A percentile compares a stretch with the other conserved stretches of the same genome.
Evolutionary conservation across 2,888 invertebrate genomes (phyloP).

Genomic region (Adelognathus sp.): DNA sequence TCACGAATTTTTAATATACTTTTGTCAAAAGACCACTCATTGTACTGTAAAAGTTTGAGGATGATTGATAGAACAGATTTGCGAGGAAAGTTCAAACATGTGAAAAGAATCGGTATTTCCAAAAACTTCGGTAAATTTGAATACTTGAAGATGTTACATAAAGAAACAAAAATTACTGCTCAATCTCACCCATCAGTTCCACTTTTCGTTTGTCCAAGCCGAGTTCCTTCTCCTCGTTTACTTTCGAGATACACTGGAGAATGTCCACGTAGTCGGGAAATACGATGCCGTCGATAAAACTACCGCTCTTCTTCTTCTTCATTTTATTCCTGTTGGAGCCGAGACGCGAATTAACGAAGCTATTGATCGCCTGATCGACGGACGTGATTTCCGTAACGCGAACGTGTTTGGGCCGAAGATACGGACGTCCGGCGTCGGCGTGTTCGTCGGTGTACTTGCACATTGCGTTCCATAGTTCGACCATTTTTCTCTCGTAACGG

Average conservation of each 20-base stretch:
- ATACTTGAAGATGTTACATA: too few relatives aligned
- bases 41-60: too few relatives aligned
- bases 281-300: slow-evolving; percentile 64
- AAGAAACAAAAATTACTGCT: background rate
- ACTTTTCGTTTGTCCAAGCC: slow-evolving; percentile 60
- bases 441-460: slow-evolving; percentile 70
- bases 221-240: slow-evolving; percentile 67
- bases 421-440: slow-evolving; percentile 68
- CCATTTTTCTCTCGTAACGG: slow-evolving; percentile 80
- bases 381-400: slow-evolving; percentile 67
- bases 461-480: slow-evolving; percentile 67
- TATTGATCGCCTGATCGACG: slow-evolving; percentile 75
- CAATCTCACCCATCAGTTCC: slow-evolving; percentile 68
- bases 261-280: slow-evolving; percentile 77
- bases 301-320: slow-evolving; percentile 52
- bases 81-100: too few relatives aligned
- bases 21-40: too few relatives aligned
- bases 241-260: slow-evolving; percentile 69
- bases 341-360: slow-evolving; percentile 74
- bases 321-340: slow-evolving; percentile 61
- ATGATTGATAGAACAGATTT: too few relatives aligned
- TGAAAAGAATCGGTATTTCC: too few relatives aligned
- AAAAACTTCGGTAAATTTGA: too few relatives aligned
- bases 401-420: slow-evolving; percentile 70
- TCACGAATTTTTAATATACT: too few relatives aligned